Base-by-base conservation (phyloP, 2,888 invertebrate genomes). In the Criorhina ranunculi region DNA sequence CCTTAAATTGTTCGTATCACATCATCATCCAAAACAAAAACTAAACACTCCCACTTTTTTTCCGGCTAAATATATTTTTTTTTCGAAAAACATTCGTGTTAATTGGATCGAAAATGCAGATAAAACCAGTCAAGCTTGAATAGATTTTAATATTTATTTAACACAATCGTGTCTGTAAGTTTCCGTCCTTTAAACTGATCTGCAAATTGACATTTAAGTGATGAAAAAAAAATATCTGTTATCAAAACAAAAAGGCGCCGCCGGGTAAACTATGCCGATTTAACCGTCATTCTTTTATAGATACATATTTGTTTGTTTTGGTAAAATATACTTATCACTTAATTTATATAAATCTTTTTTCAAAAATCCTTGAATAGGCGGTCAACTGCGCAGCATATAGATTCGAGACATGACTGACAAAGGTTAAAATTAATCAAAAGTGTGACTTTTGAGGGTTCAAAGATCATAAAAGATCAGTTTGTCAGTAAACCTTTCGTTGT, bases 161-260 rank as follows among this genome's bases (percentile, higher is more conserved):
- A 12, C 53, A 8, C 33, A 15, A 53, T 7, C 51, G 19, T 19
- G 31, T 8, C 29, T 7, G 59, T 59, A 59, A 9, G 42, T 59
- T 59, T 59, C 59, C 59, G 9, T 40, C 29, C 12, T 59, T 59
- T 29, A 5, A 59, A 59, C 59, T 40, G 12, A 59, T 59, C 40
- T 40, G 59, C 40, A 59, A 59, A 59, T 59, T 42, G 40, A 29
- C 12, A 12, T 59, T 9, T 42, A 42, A 59, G 59, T 59, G 59
- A 12, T 6, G 31, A 29, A 4, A 24, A 24, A 29, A 4, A 24
- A 24, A 59, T 6, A 17, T 57, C 7, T 37, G 19, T 37, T 24
- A n/a, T 37, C 57, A 40, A 29, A 24, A 59, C 59, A 59, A 59
- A 40, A 1, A 42, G 15, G 24, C 24, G 19, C 40, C 24, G 19